phyloP scores from a whole-genome alignment of 2,113 vertebrate genomes.

The Cathartes aura region DNA sequence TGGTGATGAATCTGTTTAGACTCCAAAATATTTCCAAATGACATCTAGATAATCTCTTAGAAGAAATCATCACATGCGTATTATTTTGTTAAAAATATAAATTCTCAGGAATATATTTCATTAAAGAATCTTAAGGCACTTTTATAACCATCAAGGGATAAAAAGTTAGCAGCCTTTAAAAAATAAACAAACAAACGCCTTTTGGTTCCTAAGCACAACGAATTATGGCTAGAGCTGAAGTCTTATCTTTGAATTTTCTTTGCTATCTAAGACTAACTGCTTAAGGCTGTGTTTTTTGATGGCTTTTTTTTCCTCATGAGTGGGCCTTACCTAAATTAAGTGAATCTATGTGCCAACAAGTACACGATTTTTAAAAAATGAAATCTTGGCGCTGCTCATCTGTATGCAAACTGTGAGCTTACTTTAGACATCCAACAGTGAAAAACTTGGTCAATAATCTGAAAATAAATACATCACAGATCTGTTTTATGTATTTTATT shows the following conservation, averaged over 20 bases:
- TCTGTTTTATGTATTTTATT: constrained; percentile 36
- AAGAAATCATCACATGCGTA: background rate
- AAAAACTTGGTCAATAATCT: background rate
- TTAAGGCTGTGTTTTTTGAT: background rate
- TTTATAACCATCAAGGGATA: background rate
- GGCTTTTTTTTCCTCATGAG: background rate
- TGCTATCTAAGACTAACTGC: background rate
- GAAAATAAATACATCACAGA: background rate
- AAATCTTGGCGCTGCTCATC: background rate
- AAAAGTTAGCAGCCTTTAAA: background rate
- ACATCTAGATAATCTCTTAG: background rate
- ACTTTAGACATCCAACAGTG: background rate
- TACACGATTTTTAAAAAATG: fast-evolving
- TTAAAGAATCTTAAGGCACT: background rate
- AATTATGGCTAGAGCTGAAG: background rate
- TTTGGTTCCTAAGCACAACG: background rate
- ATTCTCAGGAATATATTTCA: background rate
- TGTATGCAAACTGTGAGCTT: background rate
- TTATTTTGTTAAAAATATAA: background rate
- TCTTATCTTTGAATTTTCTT: background rate
- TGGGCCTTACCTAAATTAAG: background rate
- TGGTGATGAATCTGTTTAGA: background rate
- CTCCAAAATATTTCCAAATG: background rate
- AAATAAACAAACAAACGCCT: background rate
- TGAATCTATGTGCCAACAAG: background rate